These are phyloP conservation scores for Idris sp. DNA, from an alignment of 1,140 invertebrate species.

Conservation along the genomic window DNA sequence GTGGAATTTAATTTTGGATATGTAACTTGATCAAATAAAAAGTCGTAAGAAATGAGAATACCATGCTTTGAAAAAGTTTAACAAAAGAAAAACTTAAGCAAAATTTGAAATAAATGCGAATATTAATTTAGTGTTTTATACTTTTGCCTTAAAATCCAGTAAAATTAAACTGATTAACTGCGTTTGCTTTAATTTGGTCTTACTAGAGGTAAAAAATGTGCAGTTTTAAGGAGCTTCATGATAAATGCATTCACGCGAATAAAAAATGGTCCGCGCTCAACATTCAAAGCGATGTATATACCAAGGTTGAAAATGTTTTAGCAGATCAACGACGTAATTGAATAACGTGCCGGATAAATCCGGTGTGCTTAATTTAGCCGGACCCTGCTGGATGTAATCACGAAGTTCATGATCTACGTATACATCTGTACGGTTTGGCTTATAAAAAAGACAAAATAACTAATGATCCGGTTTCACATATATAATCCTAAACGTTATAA, in stretches of 20 bases:
- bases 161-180: no score
- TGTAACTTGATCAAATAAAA: neutral
- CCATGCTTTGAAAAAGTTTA: no score
- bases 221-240: no score
- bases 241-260: no score
- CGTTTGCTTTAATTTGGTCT: no score
- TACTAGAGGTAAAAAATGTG: no score
- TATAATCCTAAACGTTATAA: conserved; percentile 45
- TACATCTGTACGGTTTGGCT: conserved; percentile 8
- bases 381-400: conserved; percentile 3
- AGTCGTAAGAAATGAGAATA: neutral
- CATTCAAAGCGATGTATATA: no score
- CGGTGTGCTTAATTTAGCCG: conserved; percentile 17
- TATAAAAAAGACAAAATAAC: conserved; percentile 44
- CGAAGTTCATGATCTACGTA: conserved; percentile 13
- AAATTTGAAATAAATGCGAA: neutral
- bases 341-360: conserved; percentile 27
- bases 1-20: neutral
- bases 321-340: neutral
- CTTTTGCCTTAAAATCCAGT: no score
- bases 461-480: conserved; percentile 42
- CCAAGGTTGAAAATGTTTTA: no score
- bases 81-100: neutral
- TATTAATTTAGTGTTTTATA: no score
- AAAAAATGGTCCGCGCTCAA: no score